Percentiles rank a stretch among this genome's conserved stretches.
These are phyloP conservation scores for Lamellibrachia columna DNA, from an alignment of 2,888 invertebrate species.

Conservation along the genomic window DNA sequence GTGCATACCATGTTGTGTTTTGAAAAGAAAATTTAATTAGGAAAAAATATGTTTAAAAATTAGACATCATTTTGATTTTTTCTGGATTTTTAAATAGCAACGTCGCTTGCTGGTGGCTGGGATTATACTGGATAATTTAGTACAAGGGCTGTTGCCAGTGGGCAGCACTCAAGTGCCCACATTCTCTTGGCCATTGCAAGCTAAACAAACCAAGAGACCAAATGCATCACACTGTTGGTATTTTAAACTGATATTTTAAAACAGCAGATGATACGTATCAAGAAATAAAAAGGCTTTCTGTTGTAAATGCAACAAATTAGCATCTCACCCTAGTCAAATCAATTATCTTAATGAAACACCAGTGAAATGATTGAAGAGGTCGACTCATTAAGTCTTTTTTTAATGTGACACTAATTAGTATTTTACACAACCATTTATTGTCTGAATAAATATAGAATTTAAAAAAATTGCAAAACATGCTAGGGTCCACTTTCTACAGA, in stretches of 20 bases:
- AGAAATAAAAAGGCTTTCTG: neutral
- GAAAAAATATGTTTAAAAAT: too few relatives aligned
- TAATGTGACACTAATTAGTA: neutral
- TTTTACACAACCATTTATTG: neutral
- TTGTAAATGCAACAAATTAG: too few relatives aligned
- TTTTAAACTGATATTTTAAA: neutral
- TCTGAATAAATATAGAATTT: neutral
- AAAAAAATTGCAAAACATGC: neutral
- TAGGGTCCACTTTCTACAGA: neutral
- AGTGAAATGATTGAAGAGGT: neutral
- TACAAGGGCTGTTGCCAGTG: neutral
- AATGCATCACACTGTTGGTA: neutral
- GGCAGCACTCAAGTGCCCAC: neutral
- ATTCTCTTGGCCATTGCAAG: neutral
- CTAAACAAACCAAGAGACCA: neutral
- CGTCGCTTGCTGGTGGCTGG: too few relatives aligned
- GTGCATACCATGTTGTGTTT: too few relatives aligned
- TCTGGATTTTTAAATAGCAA: too few relatives aligned
- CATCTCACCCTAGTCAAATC: too few relatives aligned
- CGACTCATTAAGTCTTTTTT: neutral
- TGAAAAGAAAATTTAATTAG: too few relatives aligned
- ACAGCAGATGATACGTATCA: neutral
- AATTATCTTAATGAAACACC: too few relatives aligned
- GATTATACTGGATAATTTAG: neutral
- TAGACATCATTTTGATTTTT: too few relatives aligned